Conservation (phyloP, 2,113 vertebrate species). For the Lutjanus erythropterus region DNA sequence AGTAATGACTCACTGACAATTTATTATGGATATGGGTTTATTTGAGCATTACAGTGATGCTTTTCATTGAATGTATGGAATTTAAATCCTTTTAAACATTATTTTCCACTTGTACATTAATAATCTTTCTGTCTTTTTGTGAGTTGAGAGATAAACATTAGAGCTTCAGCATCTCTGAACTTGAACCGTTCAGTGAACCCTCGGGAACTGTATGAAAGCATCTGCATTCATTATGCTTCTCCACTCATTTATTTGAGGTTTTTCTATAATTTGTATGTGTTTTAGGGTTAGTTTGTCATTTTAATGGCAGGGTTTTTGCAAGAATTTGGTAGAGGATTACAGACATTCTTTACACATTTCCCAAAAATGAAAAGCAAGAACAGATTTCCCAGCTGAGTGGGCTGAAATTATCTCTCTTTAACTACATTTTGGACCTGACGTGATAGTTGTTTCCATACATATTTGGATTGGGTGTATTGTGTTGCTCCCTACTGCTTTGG, state of each 20-base stretch:
- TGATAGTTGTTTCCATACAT: not conserved
- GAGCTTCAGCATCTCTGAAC: not conserved
- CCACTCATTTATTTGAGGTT: not conserved
- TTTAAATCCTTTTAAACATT: not conserved
- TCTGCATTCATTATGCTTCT: not conserved
- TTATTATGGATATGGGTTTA: constrained; percentile 8
- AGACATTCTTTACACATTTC: not conserved
- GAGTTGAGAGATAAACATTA: not conserved
- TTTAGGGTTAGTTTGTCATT: not conserved
- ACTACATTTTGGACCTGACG: not conserved
- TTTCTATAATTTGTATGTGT: not conserved
- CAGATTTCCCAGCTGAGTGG: not conserved
- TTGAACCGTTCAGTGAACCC: not conserved
- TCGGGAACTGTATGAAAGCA: not conserved
- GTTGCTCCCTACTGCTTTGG: not conserved
- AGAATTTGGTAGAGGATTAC: not conserved
- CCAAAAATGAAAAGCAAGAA: not conserved
- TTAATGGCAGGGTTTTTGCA: not conserved
- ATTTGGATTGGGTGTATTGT: constrained; percentile 8
- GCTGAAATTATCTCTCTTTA: not conserved
- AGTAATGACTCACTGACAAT: constrained; percentile 18
- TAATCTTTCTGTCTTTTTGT: not conserved
- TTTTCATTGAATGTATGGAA: not conserved
- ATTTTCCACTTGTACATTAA: not conserved
- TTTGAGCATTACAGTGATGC: not conserved